Conservation (phyloP, 2,797 vertebrate species). For the Podarcis lilfordi region DNA sequence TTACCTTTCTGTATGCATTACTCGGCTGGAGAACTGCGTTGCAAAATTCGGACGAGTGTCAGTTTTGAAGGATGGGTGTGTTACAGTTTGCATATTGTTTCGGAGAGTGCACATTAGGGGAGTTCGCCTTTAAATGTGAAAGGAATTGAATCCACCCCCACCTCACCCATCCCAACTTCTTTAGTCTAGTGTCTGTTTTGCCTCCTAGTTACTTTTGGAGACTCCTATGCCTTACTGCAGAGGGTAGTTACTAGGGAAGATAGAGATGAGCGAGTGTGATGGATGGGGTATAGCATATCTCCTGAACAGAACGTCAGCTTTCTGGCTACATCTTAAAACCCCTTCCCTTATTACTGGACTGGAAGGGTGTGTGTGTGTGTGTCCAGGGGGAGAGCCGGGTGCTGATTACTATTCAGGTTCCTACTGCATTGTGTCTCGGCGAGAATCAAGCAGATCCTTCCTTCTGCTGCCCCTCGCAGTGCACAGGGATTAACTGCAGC, state of each 20-base stretch:
- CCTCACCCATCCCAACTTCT: no score
- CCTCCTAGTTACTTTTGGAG: neutral
- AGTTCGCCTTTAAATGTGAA: no score
- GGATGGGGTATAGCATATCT: neutral
- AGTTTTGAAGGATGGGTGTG: no score
- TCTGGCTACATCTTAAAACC: slow-evolving; percentile 14
- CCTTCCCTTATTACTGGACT: neutral
- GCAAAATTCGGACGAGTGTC: no score
- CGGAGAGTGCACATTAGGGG: no score
- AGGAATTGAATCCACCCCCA: no score
- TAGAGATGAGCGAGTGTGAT: neutral
- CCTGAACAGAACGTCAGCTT: neutral
- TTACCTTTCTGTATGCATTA: no score
- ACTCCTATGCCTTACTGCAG: neutral
- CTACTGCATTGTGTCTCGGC: slow-evolving; percentile 9
- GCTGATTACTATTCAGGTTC: neutral
- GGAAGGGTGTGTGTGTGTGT: no score
- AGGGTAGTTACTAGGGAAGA: no score
- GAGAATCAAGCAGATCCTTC: neutral
- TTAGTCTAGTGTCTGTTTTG: neutral
- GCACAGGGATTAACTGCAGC: slow-evolving; percentile 32
- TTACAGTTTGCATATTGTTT: no score
- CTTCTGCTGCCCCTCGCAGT: slow-evolving; percentile 6
- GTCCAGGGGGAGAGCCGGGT: neutral
- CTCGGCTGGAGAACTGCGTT: no score